Percentiles rank a stretch among this genome's conserved stretches.
Conservation (phyloP, 35 echinoderm and acorn worm genomes). For the Chiridota heheva region DNA sequence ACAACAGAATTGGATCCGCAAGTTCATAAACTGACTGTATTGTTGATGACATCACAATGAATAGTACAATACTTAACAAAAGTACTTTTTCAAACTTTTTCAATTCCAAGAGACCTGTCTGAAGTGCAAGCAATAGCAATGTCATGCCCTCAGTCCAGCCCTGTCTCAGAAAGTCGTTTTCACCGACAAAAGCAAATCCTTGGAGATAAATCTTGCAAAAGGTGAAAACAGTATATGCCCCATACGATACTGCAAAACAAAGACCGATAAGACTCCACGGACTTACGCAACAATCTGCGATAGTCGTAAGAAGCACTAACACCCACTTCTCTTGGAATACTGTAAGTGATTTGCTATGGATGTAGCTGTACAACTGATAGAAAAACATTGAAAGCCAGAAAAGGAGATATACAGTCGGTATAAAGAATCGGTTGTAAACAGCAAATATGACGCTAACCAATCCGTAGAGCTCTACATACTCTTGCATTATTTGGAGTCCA, state of each 20-base stretch:
- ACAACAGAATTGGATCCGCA: slow-evolving; percentile 71
- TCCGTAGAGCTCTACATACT: slow-evolving; percentile 75
- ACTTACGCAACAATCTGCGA: slow-evolving; percentile 88
- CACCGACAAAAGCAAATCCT: slow-evolving; percentile 52
- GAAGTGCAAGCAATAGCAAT: slow-evolving; percentile 74
- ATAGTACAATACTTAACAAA: slow-evolving; percentile 77
- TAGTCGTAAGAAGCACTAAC: slow-evolving; percentile 60
- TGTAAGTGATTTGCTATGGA: slow-evolving; percentile 30
- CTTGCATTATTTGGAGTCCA: slow-evolving; percentile 60
- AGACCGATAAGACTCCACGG: slow-evolving; percentile 94
- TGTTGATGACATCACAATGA: slow-evolving; percentile 87
- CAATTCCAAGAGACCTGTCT: slow-evolving; percentile 69
- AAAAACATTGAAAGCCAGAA: slow-evolving; percentile 71
- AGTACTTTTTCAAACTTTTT: slow-evolving; percentile 85
- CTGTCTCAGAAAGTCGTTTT: slow-evolving; percentile 46
- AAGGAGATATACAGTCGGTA: slow-evolving; percentile 66
- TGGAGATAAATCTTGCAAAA: slow-evolving; percentile 92
- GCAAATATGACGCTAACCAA: slow-evolving; percentile 76
- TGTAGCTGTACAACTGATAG: slow-evolving; percentile 80
- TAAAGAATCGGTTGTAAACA: slow-evolving; percentile 82
- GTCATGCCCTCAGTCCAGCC: slow-evolving; percentile 93
- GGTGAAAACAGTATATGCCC: slow-evolving; percentile 69
- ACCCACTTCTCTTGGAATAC: slow-evolving; percentile 71
- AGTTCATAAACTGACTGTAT: slow-evolving; percentile 91
- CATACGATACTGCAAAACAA: slow-evolving; percentile 87